These are phyloP conservation scores for Eunapius fragilis DNA, from an alignment of 37 sponge, comb jelly and placozoan genomes.

Conservation along the genomic window DNA sequence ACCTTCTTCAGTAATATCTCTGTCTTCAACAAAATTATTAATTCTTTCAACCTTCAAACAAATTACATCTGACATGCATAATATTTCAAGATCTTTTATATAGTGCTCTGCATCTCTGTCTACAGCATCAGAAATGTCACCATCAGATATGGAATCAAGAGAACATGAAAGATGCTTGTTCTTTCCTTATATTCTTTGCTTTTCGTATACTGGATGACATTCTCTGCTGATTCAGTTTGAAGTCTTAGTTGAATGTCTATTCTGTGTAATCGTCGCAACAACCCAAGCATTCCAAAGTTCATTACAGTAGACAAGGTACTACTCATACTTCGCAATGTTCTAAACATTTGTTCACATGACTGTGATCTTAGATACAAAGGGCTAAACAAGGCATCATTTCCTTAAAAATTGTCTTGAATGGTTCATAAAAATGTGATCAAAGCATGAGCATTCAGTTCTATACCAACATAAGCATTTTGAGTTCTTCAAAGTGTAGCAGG, in stretches of 20 bases:
- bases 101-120: constrained; percentile 11
- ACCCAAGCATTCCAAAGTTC: constrained; percentile 64
- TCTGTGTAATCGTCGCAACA: constrained; percentile 53
- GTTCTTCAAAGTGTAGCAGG: too few species aligned
- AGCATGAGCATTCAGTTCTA: constrained; percentile 66
- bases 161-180: too few species aligned
- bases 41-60: too few species aligned
- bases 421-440: constrained; percentile 19
- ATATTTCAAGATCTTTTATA: constrained; percentile 2
- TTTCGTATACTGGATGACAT: constrained; percentile 41
- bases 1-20: too few species aligned
- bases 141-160: not conserved
- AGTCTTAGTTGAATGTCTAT: too few species aligned
- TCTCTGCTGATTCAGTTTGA: not conserved
- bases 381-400: constrained; percentile 18
- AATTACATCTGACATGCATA: constrained; percentile 50
- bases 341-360: constrained; percentile 56
- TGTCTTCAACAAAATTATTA: too few species aligned
- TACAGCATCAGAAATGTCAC: constrained; percentile 2
- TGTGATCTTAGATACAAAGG: constrained; percentile 69
- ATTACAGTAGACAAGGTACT: constrained; percentile 55
- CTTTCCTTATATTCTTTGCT: constrained; percentile 7
- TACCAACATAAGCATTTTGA: constrained; percentile 47
- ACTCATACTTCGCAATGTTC: constrained; percentile 57
- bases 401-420: not conserved